phyloP scores from a whole-genome alignment of 2,797 vertebrate genomes.

The Rhinatrema bivittatum region DNA sequence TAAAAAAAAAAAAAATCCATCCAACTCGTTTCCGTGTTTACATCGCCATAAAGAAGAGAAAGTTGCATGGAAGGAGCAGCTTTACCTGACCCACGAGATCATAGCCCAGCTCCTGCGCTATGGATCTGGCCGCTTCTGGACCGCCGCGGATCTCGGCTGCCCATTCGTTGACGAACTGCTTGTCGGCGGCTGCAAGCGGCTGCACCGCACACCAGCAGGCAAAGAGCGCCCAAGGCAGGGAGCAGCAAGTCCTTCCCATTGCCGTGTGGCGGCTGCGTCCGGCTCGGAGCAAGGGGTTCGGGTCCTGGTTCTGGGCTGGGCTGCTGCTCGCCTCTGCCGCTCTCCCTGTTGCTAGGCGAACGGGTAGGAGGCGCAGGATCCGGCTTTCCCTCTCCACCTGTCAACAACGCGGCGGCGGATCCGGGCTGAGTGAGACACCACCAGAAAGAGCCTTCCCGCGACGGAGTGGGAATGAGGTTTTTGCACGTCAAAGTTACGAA shows the following conservation, averaged over 20 bases:
- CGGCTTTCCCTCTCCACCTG: constrained; percentile 21
- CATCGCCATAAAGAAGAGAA: too few species aligned
- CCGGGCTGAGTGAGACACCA: too few species aligned
- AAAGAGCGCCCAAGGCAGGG: constrained; percentile 57
- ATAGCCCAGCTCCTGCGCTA: constrained; percentile 84
- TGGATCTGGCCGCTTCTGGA: constrained; percentile 63
- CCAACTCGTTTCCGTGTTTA: too few species aligned
- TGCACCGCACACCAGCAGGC: constrained; percentile 40
- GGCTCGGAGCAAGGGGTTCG: background rate
- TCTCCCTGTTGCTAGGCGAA: constrained; percentile 6
- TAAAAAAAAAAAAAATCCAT: too few species aligned
- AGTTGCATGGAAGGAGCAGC: constrained; percentile 21
- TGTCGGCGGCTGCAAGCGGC: constrained; percentile 46
- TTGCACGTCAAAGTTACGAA: constrained; percentile 83
- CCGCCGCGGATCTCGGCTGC: constrained; percentile 90
- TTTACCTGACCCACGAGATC: constrained; percentile 87
- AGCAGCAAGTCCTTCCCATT: constrained; percentile 68
- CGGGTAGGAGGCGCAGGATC: constrained; percentile 14
- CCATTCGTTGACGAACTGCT: constrained; percentile 94
- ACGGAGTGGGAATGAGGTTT: constrained; percentile 56
- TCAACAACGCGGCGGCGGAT: constrained; percentile 19
- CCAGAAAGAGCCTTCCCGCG: constrained; percentile 36
- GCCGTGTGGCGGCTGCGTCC: background rate
- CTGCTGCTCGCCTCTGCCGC: constrained; percentile 3
- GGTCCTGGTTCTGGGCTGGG: too few species aligned